A percentile compares a stretch with the other conserved stretches of the same genome.
These are phyloP conservation scores for Ectemnius lituratus DNA, from an alignment of 2,888 invertebrate genomes.

Conservation along the genomic window DNA sequence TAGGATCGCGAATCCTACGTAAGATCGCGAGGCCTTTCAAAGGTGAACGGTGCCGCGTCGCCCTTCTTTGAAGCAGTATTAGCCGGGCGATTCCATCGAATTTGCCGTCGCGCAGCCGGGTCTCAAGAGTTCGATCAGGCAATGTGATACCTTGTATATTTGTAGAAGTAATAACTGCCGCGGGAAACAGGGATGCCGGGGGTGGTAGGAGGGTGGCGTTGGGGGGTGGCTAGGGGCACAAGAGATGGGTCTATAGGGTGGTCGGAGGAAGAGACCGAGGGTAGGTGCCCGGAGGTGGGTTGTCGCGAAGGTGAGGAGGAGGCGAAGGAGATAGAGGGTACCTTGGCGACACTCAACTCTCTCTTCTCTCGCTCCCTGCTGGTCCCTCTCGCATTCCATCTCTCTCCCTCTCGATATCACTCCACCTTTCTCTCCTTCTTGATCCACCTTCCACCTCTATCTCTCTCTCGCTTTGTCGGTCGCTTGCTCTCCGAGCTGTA, in stretches of 20 bases:
- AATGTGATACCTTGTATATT: constrained; percentile 72
- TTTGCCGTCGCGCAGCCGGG: constrained; percentile 42
- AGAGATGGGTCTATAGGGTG: constrained; percentile 22
- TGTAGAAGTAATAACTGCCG: constrained; percentile 73
- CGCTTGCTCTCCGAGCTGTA: constrained; percentile 67
- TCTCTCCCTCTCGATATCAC: constrained; percentile 27
- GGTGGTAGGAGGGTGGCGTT: constrained; percentile 14
- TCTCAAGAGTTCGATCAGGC: constrained; percentile 60
- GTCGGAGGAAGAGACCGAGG: constrained; percentile 25
- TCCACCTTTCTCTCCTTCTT: no score
- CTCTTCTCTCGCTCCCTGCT: constrained; percentile 35
- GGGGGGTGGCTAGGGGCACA: constrained; percentile 32
- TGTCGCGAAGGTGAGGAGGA: constrained; percentile 64
- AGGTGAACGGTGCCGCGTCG: constrained; percentile 37
- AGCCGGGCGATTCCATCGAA: constrained; percentile 57
- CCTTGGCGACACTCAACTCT: constrained; percentile 77
- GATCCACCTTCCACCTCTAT: no score
- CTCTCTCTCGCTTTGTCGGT: constrained; percentile 47
- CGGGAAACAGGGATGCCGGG: constrained; percentile 34
- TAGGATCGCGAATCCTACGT: constrained; percentile 23
- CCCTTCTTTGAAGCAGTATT: constrained; percentile 61
- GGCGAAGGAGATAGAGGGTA: constrained; percentile 70
- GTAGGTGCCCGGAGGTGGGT: constrained; percentile 42
- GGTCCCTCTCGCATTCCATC: constrained; percentile 43
- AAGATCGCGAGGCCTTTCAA: constrained; percentile 29